Percentiles rank a stretch among this genome's conserved stretches.
phyloP scores from a whole-genome alignment of 2,797 vertebrate species.

The Sebastes paucispinis region DNA sequence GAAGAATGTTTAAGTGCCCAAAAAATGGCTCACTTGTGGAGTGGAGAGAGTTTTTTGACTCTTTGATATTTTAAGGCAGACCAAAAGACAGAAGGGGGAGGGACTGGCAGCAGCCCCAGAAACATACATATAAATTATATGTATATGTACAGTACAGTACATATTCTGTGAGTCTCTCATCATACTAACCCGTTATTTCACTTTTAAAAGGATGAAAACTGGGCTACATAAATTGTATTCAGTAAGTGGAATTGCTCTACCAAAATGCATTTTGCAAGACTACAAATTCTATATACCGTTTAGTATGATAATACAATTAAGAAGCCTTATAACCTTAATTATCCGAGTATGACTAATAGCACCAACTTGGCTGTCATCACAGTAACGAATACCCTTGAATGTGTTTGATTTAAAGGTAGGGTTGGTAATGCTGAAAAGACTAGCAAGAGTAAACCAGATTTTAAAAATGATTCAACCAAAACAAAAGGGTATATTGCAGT shows the following conservation, averaged over 20 bases:
- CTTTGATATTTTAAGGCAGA: conserved; percentile 34
- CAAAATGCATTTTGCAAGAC: neutral
- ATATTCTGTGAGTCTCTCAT: neutral
- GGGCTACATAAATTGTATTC: neutral
- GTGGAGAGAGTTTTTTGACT: conserved; percentile 14
- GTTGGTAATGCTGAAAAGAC: no score
- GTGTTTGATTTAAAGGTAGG: neutral
- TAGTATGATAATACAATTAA: neutral
- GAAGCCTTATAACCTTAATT: neutral
- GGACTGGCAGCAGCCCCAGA: neutral
- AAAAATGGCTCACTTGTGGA: conserved; percentile 53
- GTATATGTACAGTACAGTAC: neutral
- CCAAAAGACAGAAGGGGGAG: conserved; percentile 17
- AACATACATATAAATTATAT: neutral
- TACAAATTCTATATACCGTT: neutral
- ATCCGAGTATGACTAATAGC: neutral
- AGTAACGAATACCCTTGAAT: neutral
- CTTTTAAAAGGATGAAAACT: neutral
- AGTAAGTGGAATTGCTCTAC: neutral
- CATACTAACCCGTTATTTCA: neutral
- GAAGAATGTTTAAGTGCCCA: conserved; percentile 60
- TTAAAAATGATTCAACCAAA: no score
- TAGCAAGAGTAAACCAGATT: no score
- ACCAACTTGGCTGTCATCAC: neutral
- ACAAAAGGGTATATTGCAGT: no score